Evolutionary conservation across 2,113 vertebrate species (phyloP), one percentile per base, ranked within the genome.

Genomic region (Rhinichthys klamathensis): DNA sequence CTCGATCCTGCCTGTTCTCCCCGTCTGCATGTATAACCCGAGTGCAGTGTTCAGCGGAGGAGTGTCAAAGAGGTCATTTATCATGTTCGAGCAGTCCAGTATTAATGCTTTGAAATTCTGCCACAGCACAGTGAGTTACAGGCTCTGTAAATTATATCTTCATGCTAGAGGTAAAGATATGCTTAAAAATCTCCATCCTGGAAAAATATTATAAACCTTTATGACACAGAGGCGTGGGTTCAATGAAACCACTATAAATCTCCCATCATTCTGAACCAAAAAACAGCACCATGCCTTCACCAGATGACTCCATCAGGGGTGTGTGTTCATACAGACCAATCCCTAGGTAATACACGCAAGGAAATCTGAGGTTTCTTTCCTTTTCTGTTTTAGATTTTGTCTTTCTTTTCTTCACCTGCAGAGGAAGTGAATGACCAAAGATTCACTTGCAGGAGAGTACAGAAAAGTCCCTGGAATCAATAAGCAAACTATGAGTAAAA

Each of bases 161-260:
- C 61, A 87, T 80, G 83, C 90, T 90, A 85, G 63, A 85, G 87
- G 87, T 90, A 87, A 91, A 92, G 88, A 92, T 92, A 84, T 92
- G 87, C 85, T 91, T 88, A 87, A 91, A 92, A 89, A 87, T 88
- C 90, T 85, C 87, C 85, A 75, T 84, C 79, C 84, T 87, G 89
- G 87, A 92, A 92, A 91, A 81, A 85, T 81, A 84, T 90, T 88
- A 78, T 91, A 92, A 93, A 86, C 83, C 80, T 88, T 94, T 91
- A 93, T 65, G 90, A 80, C 80, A 91, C 27, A 10, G 63, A 91
- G 85, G 77, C 87, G 85, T 67, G 85, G 82, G 58, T 88, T 78
- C 70, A 82, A 88, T 83, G 87, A 80, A 80, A 88, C 21, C 18
- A 10, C 72, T 0, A 83, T 93, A 92, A 92, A 93, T 93, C 89